Evolutionary conservation across 2,797 vertebrate genomes (phyloP).

Genomic region (Prionace glauca): DNA sequence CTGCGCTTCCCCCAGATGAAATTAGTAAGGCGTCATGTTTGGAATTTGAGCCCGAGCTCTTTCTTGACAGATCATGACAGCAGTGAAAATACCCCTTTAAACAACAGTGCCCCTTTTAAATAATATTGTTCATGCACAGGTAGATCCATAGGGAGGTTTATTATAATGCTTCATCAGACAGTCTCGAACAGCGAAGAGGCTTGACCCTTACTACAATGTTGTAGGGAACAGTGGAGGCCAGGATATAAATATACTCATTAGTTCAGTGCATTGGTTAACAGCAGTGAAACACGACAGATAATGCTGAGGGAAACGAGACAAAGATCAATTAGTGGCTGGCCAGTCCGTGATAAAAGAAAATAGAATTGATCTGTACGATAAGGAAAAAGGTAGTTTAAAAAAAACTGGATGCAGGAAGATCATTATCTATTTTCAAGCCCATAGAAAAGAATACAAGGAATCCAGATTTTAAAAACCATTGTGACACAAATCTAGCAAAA

Average conservation of each 20-base stretch:
- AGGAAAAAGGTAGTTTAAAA: background rate
- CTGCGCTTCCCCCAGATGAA: background rate
- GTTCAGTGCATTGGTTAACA: background rate
- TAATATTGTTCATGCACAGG: background rate
- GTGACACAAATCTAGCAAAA: background rate
- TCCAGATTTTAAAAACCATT: background rate
- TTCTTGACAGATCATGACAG: background rate
- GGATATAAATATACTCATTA: conserved; percentile 30
- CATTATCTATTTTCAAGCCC: background rate
- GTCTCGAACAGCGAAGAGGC: background rate
- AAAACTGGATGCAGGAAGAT: background rate
- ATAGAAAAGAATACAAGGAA: background rate
- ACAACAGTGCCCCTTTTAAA: background rate
- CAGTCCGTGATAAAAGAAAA: background rate
- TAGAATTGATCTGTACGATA: conserved; percentile 1
- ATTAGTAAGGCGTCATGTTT: background rate
- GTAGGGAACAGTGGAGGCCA: background rate
- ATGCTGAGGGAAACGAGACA: background rate
- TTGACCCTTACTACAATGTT: background rate
- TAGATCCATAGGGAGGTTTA: background rate
- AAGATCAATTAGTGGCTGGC: background rate
- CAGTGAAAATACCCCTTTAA: background rate
- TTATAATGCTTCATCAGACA: background rate
- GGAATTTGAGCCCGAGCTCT: background rate
- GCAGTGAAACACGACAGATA: conserved; percentile 18